Evolutionary conservation across 2,888 invertebrate species (phyloP), one percentile per base, ranked within the genome.

Genomic region (Tupiocoris notatus): DNA sequence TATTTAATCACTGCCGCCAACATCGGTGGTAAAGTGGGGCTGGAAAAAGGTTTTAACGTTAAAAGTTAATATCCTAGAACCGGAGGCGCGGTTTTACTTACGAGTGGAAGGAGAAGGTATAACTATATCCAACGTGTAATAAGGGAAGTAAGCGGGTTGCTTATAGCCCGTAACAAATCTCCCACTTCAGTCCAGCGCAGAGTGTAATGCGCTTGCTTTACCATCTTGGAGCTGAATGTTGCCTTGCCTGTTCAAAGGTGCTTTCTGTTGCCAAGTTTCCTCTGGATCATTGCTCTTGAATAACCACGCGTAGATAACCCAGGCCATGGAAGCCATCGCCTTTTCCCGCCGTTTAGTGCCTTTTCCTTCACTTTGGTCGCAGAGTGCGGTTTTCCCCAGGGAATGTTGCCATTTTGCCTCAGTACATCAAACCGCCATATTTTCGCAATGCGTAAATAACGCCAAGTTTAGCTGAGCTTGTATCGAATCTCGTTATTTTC

Each of bases 91-190:
- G 63, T 64, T 74, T 62, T n/a, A 25, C 64, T 74, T 74, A 74
- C 63, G 74, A 64, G 57, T 64, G 59, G 39, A 39, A 39, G 39
- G 39, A 39, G 39, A 12, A 39, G 7, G 63, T 25, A 74, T 74
- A 74, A 74, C 74, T 74, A 74, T 74, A 74, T 74, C 74, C 64
- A 3, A 74, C 74, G 74, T 74, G 74, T 74, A 74, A 74, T 74
- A 74, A 74, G 74, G 64, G 74, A 22, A 18, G 74, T 64, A 74
- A 74, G 74, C 64, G 74, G 74, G 74, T 74, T 74, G 74, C 74
- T 74, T 74, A 74, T 64, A 57, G 74, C 64, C 74, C 74, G 74
- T 74, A 74, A 74, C 74, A 74, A 74, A 74, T 74, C 74, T 74
- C 56, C 74, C 64, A 74, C 64, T 74, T 64, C 70, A 70, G 59